Conservation (phyloP, 2,888 invertebrate genomes). For the Heliconius ethilla region DNA sequence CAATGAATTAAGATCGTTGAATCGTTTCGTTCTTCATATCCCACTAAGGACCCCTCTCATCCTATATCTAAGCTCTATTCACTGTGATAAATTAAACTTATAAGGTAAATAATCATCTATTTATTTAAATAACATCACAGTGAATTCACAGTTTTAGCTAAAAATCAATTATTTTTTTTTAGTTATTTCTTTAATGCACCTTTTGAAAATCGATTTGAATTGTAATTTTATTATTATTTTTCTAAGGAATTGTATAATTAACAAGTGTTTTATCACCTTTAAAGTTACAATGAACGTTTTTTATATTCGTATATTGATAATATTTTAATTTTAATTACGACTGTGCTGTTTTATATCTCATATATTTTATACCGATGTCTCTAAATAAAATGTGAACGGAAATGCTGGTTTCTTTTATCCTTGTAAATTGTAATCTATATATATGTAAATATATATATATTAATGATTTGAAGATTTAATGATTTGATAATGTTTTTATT, state of each 20-base stretch:
- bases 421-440: too few relatives aligned
- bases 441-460: too few relatives aligned
- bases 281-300: conserved; percentile 55
- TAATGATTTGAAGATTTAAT: too few relatives aligned
- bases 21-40: conserved; percentile 21
- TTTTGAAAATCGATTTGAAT: conserved; percentile 41
- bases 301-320: conserved; percentile 67
- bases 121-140: conserved; percentile 58
- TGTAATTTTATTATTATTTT: conserved; percentile 22
- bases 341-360: conserved; percentile 81
- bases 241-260: conserved; percentile 17
- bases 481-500: too few relatives aligned
- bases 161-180: conserved; percentile 31
- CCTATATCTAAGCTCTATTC: conserved; percentile 60
- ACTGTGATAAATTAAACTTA: conserved; percentile 65
- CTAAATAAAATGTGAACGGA: conserved; percentile 79
- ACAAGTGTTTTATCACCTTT: conserved; percentile 36
- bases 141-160: conserved; percentile 52
- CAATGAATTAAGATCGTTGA: not conserved
- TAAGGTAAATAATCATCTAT: conserved; percentile 35
- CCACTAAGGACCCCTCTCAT: conserved; percentile 44
- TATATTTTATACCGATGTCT: conserved; percentile 82
- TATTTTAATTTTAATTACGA: conserved; percentile 77
- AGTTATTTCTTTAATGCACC: conserved; percentile 41
- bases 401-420: conserved; percentile 22